phyloP scores from a whole-genome alignment of 2,113 vertebrate genomes.

The Sander lucioperca region DNA sequence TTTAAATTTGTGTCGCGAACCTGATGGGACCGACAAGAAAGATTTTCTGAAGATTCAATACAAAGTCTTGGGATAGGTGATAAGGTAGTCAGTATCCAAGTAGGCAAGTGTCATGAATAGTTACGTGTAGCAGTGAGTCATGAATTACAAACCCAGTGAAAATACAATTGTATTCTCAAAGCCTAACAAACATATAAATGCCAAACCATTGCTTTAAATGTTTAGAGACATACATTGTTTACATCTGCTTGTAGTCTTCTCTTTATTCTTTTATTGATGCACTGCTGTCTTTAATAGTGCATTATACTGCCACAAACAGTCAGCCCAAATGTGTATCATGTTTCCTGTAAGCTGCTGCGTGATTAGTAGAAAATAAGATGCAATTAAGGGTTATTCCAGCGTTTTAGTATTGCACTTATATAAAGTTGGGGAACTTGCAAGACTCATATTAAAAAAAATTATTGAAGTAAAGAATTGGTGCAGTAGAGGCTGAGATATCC shows the following conservation, averaged over 20 bases:
- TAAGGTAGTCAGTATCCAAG: background rate
- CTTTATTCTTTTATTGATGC: background rate
- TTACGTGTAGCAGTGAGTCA: background rate
- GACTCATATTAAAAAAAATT: background rate
- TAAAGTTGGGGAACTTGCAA: background rate
- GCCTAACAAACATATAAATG: background rate
- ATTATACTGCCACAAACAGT: background rate
- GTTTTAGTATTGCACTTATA: background rate
- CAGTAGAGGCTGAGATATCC: too few species aligned
- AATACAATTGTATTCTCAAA: background rate
- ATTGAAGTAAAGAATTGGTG: too few species aligned
- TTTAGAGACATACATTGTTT: background rate
- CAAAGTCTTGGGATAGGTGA: background rate
- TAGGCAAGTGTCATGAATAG: background rate
- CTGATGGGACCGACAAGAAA: background rate
- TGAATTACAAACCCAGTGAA: background rate
- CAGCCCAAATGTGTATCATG: background rate
- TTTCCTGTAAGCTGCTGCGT: background rate
- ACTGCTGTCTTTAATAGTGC: background rate
- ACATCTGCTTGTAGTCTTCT: background rate
- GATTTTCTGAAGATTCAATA: background rate
- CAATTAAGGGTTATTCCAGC: background rate
- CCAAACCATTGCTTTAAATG: too few species aligned
- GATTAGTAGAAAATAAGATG: background rate
- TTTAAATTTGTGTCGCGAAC: constrained; percentile 17